Evolutionary conservation across 2,797 vertebrate species (phyloP).

Genomic region (Etheostoma perlongum): DNA sequence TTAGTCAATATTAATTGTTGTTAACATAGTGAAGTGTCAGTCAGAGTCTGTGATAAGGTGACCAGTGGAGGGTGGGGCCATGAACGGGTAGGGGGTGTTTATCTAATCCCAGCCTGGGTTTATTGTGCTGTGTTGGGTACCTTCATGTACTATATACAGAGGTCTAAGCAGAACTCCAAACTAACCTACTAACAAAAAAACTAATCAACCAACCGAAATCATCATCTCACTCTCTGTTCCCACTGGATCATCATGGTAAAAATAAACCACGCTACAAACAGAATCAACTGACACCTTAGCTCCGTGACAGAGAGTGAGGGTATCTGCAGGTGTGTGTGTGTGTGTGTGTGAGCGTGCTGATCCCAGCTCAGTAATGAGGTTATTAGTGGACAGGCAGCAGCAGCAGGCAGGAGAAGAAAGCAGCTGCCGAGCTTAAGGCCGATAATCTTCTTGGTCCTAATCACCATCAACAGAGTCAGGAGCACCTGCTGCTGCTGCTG

Average conservation of each 20-base stretch:
- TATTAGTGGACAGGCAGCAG: conserved; percentile 76
- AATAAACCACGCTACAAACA: not conserved
- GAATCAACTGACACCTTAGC: not conserved
- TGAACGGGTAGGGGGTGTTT: too few relatives aligned
- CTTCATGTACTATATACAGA: too few relatives aligned
- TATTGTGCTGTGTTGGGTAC: too few relatives aligned
- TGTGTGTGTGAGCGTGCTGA: conserved; percentile 52
- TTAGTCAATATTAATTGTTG: too few relatives aligned
- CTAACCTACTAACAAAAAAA: not conserved
- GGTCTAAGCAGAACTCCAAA: not conserved
- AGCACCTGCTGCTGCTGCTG: conserved; percentile 78
- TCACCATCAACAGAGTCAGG: conserved; percentile 80
- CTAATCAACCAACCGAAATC: not conserved
- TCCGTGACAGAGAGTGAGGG: conserved; percentile 30
- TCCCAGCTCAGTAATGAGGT: conserved; percentile 74
- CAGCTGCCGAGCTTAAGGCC: conserved; percentile 76
- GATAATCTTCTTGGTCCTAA: conserved; percentile 84
- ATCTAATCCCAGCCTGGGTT: too few relatives aligned
- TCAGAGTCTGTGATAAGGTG: too few relatives aligned
- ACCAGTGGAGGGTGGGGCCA: too few relatives aligned
- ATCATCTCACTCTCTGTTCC: not conserved
- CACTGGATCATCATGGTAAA: not conserved
- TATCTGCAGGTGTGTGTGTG: conserved; percentile 33
- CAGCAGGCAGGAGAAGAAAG: conserved; percentile 77
- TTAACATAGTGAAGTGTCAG: too few relatives aligned